A percentile compares a stretch with the other conserved stretches of the same genome.
Evolutionary conservation across 2,797 vertebrate species (phyloP).

Genomic region (Babyrousa celebensis): DNA sequence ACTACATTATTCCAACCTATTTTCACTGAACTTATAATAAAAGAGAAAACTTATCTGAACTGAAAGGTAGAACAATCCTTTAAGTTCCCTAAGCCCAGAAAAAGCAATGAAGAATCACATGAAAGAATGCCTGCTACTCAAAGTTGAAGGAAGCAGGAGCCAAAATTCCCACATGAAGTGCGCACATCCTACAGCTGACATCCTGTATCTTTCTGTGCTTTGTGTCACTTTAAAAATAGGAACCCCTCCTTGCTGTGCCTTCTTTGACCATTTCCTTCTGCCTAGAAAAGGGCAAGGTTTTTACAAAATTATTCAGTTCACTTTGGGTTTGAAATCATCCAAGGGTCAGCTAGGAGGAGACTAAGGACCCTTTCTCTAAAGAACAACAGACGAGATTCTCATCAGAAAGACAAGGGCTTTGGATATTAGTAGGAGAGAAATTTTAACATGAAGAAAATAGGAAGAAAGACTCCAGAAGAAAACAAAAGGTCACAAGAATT

Average conservation of each 20-base stretch:
- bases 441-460: constrained; percentile 76
- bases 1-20: background rate
- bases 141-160: background rate
- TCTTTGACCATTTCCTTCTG: constrained; percentile 44
- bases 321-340: constrained; percentile 88
- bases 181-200: background rate
- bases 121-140: background rate
- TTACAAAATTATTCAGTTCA: constrained; percentile 38
- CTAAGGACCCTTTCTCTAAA: constrained; percentile 84
- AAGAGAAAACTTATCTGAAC: background rate
- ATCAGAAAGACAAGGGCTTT: constrained; percentile 81
- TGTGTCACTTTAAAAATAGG: constrained; percentile 25
- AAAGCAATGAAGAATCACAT: background rate
- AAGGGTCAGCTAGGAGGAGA: constrained; percentile 82
- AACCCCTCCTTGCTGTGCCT: background rate
- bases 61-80: background rate
- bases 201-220: background rate
- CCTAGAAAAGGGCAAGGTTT: constrained; percentile 65
- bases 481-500: constrained; percentile 70
- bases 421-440: constrained; percentile 63
- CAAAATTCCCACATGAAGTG: background rate
- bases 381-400: constrained; percentile 86
- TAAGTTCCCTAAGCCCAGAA: background rate
- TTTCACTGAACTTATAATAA: background rate
- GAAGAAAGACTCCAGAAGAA: constrained; percentile 71